phyloP scores from a whole-genome alignment of 2,888 invertebrate genomes.

The Parnassius smintheus region DNA sequence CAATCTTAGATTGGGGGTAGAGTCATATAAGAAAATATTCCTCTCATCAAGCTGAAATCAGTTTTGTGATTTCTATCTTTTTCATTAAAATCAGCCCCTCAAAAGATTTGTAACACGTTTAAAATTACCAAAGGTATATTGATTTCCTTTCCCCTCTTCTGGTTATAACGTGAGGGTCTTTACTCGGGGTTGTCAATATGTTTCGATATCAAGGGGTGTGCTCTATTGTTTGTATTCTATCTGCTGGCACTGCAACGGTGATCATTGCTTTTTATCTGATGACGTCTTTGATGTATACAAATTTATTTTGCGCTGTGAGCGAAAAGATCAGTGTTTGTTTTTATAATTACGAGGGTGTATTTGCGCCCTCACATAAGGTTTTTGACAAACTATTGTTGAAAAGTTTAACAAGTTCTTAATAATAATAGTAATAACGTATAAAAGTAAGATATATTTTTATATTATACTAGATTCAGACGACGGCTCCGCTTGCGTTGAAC shows the following conservation, averaged over 20 bases:
- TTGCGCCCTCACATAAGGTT: background rate
- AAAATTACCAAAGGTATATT: constrained; percentile 71
- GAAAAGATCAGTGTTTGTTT: constrained; percentile 27
- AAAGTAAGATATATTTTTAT: no score
- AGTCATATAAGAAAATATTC: background rate
- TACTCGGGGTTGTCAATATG: constrained; percentile 46
- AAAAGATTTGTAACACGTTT: constrained; percentile 52
- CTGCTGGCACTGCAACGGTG: constrained; percentile 24
- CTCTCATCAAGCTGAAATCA: constrained; percentile 12
- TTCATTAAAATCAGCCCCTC: constrained; percentile 15
- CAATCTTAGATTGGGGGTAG: no score
- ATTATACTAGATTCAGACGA: no score
- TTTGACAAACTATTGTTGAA: no score
- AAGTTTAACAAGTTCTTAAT: no score
- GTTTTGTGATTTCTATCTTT: constrained; percentile 23
- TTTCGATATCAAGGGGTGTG: constrained; percentile 38
- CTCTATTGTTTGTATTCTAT: constrained; percentile 29
- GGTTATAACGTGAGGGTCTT: constrained; percentile 44
- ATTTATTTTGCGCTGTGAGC: constrained; percentile 35
- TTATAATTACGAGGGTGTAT: constrained; percentile 7
- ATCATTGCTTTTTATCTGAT: constrained; percentile 29
- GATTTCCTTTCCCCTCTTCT: constrained; percentile 57
- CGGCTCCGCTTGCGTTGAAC: no score
- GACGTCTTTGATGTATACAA: constrained; percentile 30
- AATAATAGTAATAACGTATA: no score